These are phyloP conservation scores for Ectobius pallidus DNA, from an alignment of 2,888 invertebrate species.

Conservation along the genomic window DNA sequence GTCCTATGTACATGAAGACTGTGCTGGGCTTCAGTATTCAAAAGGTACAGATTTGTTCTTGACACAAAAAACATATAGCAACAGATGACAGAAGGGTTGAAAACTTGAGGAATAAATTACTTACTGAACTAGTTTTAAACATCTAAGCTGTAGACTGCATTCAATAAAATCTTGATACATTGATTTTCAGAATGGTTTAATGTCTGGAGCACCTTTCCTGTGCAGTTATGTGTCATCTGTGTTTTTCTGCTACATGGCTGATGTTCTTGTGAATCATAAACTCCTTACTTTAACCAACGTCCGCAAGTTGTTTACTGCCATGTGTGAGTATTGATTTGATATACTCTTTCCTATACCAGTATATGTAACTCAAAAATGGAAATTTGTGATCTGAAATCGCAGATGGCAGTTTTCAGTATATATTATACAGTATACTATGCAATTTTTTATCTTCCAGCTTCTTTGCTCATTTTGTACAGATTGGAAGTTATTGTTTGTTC, in stretches of 20 bases:
- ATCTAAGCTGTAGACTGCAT: too few species aligned
- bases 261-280: constrained; percentile 64
- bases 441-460: background rate
- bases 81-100: too few species aligned
- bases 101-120: too few species aligned
- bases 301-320: constrained; percentile 70
- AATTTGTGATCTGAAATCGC: too few species aligned
- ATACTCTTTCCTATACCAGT: too few species aligned
- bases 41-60: too few species aligned
- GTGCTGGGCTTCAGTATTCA: constrained; percentile 71
- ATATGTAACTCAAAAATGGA: too few species aligned
- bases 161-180: too few species aligned
- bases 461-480: constrained; percentile 8
- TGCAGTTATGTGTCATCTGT: constrained; percentile 74
- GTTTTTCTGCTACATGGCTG: constrained; percentile 71
- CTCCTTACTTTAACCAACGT: constrained; percentile 67
- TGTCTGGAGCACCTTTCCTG: constrained; percentile 72
- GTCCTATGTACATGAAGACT: constrained; percentile 73
- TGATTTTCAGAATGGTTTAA: constrained; percentile 66
- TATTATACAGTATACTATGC: background rate
- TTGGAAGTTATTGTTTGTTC: too few species aligned
- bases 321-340: constrained; percentile 56
- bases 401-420: too few species aligned
- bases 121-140: too few species aligned
- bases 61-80: too few species aligned